Evolutionary conservation across 2,113 vertebrate species (phyloP).

Genomic region (Triplophysa siluroides): DNA sequence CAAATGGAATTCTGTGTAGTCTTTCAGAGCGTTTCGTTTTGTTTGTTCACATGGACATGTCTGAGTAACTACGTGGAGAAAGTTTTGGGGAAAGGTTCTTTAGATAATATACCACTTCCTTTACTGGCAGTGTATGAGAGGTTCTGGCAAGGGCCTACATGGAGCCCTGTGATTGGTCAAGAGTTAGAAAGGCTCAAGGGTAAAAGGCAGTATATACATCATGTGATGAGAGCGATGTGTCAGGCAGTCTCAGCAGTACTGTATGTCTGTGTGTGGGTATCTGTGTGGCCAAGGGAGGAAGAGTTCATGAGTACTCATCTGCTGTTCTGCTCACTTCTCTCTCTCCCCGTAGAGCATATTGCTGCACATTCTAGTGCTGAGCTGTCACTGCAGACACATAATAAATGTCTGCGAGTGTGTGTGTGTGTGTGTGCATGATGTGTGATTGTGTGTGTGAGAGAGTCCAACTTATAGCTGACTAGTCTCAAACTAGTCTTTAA

Average conservation of each 20-base stretch:
- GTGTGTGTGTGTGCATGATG: not conserved
- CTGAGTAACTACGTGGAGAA: slow-evolving; percentile 15
- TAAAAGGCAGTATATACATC: slow-evolving; percentile 58
- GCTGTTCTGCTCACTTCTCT: slow-evolving; percentile 52
- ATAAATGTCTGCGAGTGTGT: slow-evolving; percentile 59
- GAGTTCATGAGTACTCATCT: slow-evolving; percentile 53
- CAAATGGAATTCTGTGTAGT: slow-evolving; percentile 28
- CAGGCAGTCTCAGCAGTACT: slow-evolving; percentile 48
- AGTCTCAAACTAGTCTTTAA: not conserved
- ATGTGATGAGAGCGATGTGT: slow-evolving; percentile 53
- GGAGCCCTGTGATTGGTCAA: slow-evolving; percentile 41
- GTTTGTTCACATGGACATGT: slow-evolving; percentile 8
- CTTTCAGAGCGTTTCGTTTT: not conserved
- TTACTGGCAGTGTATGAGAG: not conserved
- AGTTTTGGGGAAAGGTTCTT: slow-evolving; percentile 19
- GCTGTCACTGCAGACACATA: slow-evolving; percentile 67
- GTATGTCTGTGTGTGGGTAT: slow-evolving; percentile 46
- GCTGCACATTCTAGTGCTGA: slow-evolving; percentile 66
- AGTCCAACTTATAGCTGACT: not conserved
- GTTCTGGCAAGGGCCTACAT: slow-evolving; percentile 9
- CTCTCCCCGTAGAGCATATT: slow-evolving; percentile 64
- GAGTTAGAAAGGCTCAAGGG: slow-evolving; percentile 48
- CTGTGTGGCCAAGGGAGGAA: slow-evolving; percentile 46
- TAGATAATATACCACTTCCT: slow-evolving; percentile 31
- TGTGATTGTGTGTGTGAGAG: slow-evolving; percentile 15